phyloP scores from a whole-genome alignment of 2,888 invertebrate species.

The Zele albiditarsus region DNA sequence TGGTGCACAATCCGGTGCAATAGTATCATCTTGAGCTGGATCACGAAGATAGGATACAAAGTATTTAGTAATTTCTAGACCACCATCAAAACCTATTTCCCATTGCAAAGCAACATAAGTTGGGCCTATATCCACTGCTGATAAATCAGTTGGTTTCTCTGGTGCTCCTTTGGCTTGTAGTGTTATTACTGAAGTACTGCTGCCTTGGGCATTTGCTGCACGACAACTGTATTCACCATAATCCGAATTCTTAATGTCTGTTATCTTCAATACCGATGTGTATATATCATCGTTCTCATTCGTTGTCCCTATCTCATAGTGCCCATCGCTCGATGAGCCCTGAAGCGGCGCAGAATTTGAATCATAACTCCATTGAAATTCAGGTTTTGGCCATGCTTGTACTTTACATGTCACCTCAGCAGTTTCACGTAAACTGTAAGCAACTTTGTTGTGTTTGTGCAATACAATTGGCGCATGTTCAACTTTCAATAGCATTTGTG shows the following conservation, averaged over 20 bases:
- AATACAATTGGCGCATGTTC: slow-evolving; percentile 93
- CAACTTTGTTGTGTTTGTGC: slow-evolving; percentile 90
- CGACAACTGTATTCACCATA: slow-evolving; percentile 95
- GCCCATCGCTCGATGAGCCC: slow-evolving; percentile 85
- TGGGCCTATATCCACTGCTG: slow-evolving; percentile 83
- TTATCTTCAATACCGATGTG: slow-evolving; percentile 83
- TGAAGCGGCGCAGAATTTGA: slow-evolving; percentile 83
- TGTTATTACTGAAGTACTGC: slow-evolving; percentile 82
- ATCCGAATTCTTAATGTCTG: slow-evolving; percentile 85
- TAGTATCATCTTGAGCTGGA: slow-evolving; percentile 77
- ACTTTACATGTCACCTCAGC: slow-evolving; percentile 92
- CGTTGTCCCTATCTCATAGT: slow-evolving; percentile 88
- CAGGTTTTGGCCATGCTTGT: slow-evolving; percentile 93
- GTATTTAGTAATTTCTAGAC: slow-evolving; percentile 88
- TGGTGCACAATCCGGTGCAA: slow-evolving; percentile 78
- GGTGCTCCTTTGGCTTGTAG: slow-evolving; percentile 92
- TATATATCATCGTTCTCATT: slow-evolving; percentile 90
- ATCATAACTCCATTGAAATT: slow-evolving; percentile 93
- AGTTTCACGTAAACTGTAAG: slow-evolving; percentile 87
- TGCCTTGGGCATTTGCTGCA: slow-evolving; percentile 88
- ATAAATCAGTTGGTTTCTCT: slow-evolving; percentile 84
- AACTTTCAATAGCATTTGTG: slow-evolving; percentile 91
- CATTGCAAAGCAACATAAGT: slow-evolving; percentile 87
- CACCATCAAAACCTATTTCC: slow-evolving; percentile 94
- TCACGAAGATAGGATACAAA: slow-evolving; percentile 87